These are phyloP conservation scores for Sinocyclocheilus anshuiensis DNA, from an alignment of 2,113 vertebrate genomes.

Conservation along the genomic window DNA sequence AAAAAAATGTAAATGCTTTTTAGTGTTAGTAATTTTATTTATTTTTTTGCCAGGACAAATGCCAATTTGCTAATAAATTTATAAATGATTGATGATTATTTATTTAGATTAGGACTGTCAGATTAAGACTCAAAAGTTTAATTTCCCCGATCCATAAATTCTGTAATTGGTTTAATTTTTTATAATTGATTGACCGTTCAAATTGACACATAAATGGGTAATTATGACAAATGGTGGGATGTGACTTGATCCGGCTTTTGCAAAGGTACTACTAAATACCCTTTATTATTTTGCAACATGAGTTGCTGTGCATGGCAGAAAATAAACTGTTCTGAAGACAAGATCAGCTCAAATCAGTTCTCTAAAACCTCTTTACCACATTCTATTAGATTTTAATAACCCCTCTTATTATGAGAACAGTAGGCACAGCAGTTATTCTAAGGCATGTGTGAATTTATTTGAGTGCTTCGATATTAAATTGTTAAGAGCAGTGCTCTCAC, in stretches of 20 bases:
- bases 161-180: not conserved
- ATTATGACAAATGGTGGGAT: not conserved
- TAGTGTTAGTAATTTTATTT: too few species aligned
- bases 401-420: conserved; percentile 37
- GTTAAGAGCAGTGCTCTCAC: conserved; percentile 4
- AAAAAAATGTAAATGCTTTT: too few species aligned
- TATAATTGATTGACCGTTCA: not conserved
- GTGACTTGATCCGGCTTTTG: not conserved
- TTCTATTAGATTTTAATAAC: conserved; percentile 53
- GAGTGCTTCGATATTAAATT: conserved; percentile 34
- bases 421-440: conserved; percentile 43
- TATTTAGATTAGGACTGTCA: not conserved
- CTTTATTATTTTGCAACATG: not conserved
- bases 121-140: too few species aligned
- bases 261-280: not conserved
- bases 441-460: conserved; percentile 23
- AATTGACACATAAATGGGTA: not conserved
- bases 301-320: not conserved
- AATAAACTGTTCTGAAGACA: not conserved
- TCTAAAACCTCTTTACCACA: conserved; percentile 6
- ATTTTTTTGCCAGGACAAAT: too few species aligned
- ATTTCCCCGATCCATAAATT: not conserved
- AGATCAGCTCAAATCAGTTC: not conserved
- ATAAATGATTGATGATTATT: too few species aligned
- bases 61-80: too few species aligned